Percentiles rank a stretch among this genome's conserved stretches.
These are phyloP conservation scores for Gallirallus australis DNA, from an alignment of 2,797 vertebrate genomes.

Conservation along the genomic window DNA sequence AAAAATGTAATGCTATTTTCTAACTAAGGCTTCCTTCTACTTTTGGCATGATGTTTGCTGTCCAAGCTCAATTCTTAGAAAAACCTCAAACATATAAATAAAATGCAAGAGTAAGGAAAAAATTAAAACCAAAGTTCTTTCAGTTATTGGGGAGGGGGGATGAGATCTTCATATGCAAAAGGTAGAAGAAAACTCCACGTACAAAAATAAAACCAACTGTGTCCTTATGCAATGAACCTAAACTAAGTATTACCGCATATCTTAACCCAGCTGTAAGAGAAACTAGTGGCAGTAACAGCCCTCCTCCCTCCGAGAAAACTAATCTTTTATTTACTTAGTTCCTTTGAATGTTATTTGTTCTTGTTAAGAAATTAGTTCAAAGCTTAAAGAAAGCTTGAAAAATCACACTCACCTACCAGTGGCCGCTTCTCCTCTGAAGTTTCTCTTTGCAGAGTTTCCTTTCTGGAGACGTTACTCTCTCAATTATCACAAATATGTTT, in stretches of 20 bases:
- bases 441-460: conserved; percentile 71
- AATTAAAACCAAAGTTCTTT: conserved; percentile 20
- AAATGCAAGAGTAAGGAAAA: conserved; percentile 24
- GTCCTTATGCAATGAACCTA: neutral
- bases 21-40: conserved; percentile 62
- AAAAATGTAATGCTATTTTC: conserved; percentile 58
- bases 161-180: neutral
- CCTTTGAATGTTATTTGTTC: neutral
- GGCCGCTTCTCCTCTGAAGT: conserved; percentile 69
- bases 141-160: neutral
- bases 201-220: neutral
- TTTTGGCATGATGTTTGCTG: conserved; percentile 39
- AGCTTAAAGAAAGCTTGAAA: conserved; percentile 27
- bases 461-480: conserved; percentile 74
- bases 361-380: neutral
- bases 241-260: neutral
- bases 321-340: neutral
- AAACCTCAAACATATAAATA: conserved; percentile 38
- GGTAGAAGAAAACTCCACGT: neutral
- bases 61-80: conserved; percentile 47
- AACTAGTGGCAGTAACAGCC: neutral
- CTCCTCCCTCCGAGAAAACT: neutral
- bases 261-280: neutral
- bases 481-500: conserved; percentile 81
- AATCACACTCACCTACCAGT: conserved; percentile 66